These are phyloP conservation scores for Platycheirus albimanus DNA, from an alignment of 2,888 invertebrate species.

Conservation along the genomic window DNA sequence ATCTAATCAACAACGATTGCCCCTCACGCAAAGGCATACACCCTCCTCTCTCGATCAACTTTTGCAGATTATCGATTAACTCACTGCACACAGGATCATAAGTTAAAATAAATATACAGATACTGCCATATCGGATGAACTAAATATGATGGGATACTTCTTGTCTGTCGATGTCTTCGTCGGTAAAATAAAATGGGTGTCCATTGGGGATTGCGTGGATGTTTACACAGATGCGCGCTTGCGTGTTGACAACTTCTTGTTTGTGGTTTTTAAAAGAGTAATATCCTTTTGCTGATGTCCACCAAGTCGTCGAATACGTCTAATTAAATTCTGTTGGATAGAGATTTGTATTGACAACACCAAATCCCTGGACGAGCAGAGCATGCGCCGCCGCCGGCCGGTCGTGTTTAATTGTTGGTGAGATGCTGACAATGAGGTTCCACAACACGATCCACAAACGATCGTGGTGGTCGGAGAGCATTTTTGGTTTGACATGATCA, in stretches of 20 bases:
- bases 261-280: constrained; percentile 38
- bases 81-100: constrained; percentile 29
- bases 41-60: background rate
- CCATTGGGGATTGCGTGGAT: constrained; percentile 69
- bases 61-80: constrained; percentile 65
- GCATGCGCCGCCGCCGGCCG: too few relatives aligned
- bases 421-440: constrained; percentile 3
- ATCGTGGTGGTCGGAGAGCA: background rate
- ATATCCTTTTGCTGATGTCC: constrained; percentile 10
- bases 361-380: constrained; percentile 37
- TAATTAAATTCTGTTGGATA: constrained; percentile 57
- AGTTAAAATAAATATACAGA: constrained; percentile 27
- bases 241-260: constrained; percentile 39
- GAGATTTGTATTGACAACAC: constrained; percentile 38
- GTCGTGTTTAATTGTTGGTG: constrained; percentile 62
- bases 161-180: constrained; percentile 1
- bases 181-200: constrained; percentile 52
- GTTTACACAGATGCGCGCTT: constrained; percentile 49
- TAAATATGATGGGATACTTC: constrained; percentile 66
- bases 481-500: constrained; percentile 43
- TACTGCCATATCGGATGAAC: constrained; percentile 55
- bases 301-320: constrained; percentile 39
- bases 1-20: constrained; percentile 62
- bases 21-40: background rate
- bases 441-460: background rate